A percentile compares a stretch with the other conserved stretches of the same genome.
Evolutionary conservation across 2,888 invertebrate species (phyloP).

Genomic region (Cenopis cana): DNA sequence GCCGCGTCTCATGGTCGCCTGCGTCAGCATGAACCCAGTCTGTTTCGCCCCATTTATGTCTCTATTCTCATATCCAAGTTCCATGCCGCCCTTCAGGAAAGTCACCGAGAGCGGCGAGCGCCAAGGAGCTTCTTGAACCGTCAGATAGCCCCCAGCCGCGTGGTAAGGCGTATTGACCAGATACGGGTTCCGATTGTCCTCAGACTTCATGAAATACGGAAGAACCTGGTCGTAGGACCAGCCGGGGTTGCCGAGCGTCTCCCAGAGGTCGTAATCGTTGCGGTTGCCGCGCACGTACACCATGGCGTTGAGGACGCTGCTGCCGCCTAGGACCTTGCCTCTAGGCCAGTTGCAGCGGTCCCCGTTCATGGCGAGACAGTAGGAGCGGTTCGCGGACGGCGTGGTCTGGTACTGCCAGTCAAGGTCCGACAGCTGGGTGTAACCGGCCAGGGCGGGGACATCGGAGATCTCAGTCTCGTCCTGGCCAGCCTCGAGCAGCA

Average conservation of each 20-base stretch:
- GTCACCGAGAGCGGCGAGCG: conserved; percentile 92
- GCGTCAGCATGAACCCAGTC: conserved; percentile 94
- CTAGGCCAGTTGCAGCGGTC: conserved; percentile 96
- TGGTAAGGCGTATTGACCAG: conserved; percentile 91
- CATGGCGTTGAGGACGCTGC: conserved; percentile 96
- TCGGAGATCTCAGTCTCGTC: conserved; percentile 96
- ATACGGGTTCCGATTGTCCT: conserved; percentile 95
- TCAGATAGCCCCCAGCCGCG: conserved; percentile 91
- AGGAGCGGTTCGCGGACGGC: conserved; percentile 90
- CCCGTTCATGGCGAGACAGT: conserved; percentile 94
- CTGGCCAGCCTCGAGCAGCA: conserved; percentile 94
- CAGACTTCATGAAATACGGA: conserved; percentile 94
- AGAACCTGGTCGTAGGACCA: conserved; percentile 94
- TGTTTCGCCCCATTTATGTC: conserved; percentile 94
- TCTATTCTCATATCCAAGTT: conserved; percentile 92
- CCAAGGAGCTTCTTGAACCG: conserved; percentile 94
- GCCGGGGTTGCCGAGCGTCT: conserved; percentile 91
- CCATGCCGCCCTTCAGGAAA: conserved; percentile 92
- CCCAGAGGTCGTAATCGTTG: conserved; percentile 95
- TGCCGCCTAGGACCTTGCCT: conserved; percentile 95
- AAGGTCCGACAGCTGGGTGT: conserved; percentile 93
- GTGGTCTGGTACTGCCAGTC: conserved; percentile 97
- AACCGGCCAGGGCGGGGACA: conserved; percentile 93
- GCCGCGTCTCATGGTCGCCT: conserved; percentile 93
- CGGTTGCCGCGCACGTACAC: conserved; percentile 95